These are phyloP conservation scores for Nothocercus nigrocapillus DNA, from an alignment of 2,113 vertebrate genomes.

Conservation along the genomic window DNA sequence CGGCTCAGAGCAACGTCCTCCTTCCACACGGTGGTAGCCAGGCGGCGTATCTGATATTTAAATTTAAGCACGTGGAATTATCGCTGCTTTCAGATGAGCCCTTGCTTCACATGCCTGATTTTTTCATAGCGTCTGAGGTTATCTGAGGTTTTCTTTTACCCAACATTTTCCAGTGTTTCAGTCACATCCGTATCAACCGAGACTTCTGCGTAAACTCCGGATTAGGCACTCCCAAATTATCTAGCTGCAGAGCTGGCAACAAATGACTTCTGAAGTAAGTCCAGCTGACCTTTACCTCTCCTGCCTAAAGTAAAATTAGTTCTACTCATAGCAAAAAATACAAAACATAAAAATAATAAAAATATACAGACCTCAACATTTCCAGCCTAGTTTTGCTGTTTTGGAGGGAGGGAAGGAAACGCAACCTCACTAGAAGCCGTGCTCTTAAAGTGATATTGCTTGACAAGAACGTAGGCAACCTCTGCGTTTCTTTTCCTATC, in stretches of 20 bases:
- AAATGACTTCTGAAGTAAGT: neutral
- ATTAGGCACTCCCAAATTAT: neutral
- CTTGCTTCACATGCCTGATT: neutral
- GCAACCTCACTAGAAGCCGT: neutral
- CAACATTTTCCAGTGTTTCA: neutral
- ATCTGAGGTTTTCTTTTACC: neutral
- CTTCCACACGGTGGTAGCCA: neutral
- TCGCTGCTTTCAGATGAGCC: neutral
- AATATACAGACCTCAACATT: neutral
- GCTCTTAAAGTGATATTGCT: neutral
- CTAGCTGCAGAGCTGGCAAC: neutral
- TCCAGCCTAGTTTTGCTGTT: neutral
- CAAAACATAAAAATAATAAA: neutral
- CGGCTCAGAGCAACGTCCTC: neutral
- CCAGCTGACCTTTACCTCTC: neutral
- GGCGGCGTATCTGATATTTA: neutral
- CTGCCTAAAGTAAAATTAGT: neutral
- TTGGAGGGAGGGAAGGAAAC: neutral
- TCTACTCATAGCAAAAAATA: neutral
- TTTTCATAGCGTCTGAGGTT: neutral
- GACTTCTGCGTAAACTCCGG: neutral
- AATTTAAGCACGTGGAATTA: neutral
- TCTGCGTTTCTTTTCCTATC: neutral
- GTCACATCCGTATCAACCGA: neutral
- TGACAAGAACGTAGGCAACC: neutral